phyloP scores from a whole-genome alignment of 2,113 vertebrate genomes.

The Xiphorhynchus elegans region DNA sequence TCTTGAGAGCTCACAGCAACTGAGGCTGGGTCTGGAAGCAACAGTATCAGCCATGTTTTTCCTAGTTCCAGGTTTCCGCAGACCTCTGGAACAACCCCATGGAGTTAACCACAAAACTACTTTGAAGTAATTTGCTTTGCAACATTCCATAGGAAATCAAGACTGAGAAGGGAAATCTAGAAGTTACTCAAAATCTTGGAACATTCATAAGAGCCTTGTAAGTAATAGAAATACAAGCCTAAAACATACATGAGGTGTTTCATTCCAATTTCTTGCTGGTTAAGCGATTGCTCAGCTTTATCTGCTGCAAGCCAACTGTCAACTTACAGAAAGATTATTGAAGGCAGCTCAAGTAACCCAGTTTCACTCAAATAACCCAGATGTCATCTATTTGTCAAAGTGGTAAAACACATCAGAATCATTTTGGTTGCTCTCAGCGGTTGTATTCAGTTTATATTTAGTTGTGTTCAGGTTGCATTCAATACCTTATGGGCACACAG shows the following conservation, averaged over 20 bases:
- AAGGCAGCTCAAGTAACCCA: conserved; percentile 14
- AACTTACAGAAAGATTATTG: neutral
- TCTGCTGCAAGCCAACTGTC: conserved; percentile 34
- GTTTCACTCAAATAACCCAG: conserved; percentile 20
- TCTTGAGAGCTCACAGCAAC: neutral
- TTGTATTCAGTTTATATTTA: neutral
- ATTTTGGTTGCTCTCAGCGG: neutral
- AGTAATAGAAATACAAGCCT: conserved; percentile 10
- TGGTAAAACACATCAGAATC: neutral
- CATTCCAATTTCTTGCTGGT: conserved; percentile 26
- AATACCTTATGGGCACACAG: neutral
- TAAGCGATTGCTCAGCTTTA: conserved; percentile 36
- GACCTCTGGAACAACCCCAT: conserved; percentile 51
- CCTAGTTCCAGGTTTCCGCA: neutral
- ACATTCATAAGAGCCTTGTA: neutral
- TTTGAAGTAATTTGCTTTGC: neutral
- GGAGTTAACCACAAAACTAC: conserved; percentile 7
- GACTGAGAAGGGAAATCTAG: conserved; percentile 2
- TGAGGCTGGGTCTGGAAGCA: conserved; percentile 29
- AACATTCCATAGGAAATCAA: neutral
- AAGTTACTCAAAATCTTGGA: conserved; percentile 10
- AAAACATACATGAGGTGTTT: conserved; percentile 36
- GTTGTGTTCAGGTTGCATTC: neutral
- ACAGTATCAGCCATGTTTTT: neutral
- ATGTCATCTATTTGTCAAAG: conserved; percentile 23